Evolutionary conservation across 2,888 invertebrate genomes (phyloP).

Genomic region (Cheilosia variabilis): DNA sequence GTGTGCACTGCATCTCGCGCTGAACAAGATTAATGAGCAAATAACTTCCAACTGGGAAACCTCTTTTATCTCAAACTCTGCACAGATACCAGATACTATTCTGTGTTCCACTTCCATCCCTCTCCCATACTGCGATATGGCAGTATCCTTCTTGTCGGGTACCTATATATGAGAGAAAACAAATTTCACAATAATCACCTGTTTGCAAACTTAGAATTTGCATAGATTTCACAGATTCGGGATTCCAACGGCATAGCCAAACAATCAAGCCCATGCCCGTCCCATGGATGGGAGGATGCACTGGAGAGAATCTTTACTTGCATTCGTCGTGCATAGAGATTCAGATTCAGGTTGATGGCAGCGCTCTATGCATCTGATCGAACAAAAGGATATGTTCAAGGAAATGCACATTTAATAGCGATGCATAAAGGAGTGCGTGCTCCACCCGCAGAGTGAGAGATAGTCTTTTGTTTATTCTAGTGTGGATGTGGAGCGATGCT

Average conservation of each 20-base stretch:
- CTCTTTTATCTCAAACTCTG: constrained; percentile 48
- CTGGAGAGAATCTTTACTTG: background rate
- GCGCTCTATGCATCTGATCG: constrained; percentile 36
- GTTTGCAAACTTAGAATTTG: constrained; percentile 76
- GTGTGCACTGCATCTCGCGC: constrained; percentile 32
- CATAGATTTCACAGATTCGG: constrained; percentile 73
- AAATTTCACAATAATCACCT: constrained; percentile 76
- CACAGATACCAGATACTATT: constrained; percentile 17
- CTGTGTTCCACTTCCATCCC: constrained; percentile 5
- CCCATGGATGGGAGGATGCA: background rate
- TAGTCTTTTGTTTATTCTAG: constrained; percentile 16
- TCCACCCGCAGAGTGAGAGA: background rate
- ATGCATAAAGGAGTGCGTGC: constrained; percentile 53
- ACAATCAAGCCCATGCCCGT: constrained; percentile 49
- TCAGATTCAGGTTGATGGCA: constrained; percentile 14
- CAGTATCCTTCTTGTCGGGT: constrained; percentile 40
- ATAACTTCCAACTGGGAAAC: constrained; percentile 65
- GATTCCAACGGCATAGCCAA: constrained; percentile 67
- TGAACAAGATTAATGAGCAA: constrained; percentile 75
- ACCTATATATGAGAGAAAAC: constrained; percentile 49
- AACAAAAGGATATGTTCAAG: constrained; percentile 62
- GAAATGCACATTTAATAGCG: constrained; percentile 64
- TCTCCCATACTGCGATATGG: background rate
- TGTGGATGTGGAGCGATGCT: constrained; percentile 6
- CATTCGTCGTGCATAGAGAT: constrained; percentile 6